Evolutionary conservation across 1,140 invertebrate species (phyloP).

Genomic region (Akabosia matsudoensis): DNA sequence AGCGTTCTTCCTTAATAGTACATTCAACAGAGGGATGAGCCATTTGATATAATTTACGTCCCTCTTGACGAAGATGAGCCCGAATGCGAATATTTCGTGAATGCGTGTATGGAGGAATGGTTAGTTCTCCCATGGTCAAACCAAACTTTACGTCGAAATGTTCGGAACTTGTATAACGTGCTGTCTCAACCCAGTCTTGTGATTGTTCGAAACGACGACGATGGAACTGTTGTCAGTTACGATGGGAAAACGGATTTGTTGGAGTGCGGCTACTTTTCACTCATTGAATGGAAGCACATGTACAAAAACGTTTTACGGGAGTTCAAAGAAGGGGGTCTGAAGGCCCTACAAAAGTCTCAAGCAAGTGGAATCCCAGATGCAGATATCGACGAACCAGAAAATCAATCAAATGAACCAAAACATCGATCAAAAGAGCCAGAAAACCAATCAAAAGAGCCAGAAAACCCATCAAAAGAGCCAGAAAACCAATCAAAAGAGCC

Average conservation of each 20-base stretch:
- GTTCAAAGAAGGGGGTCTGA: not conserved
- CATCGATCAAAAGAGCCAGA: not conserved
- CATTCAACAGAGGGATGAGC: not conserved
- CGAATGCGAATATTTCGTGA: conserved; percentile 21
- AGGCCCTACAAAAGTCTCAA: not conserved
- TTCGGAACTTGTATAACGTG: conserved; percentile 22
- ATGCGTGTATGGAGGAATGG: conserved; percentile 19
- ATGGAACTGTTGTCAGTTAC: conserved; percentile 2
- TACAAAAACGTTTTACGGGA: conserved; percentile 12
- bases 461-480: too few species aligned
- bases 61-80: conserved; percentile 13
- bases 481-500: not conserved
- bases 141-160: conserved; percentile 3
- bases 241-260: conserved; percentile 9
- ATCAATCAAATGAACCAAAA: not conserved
- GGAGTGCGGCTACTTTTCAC: conserved; percentile 8
- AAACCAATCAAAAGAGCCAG: not conserved
- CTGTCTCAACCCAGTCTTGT: not conserved
- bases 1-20: not conserved
- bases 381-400: too few species aligned
- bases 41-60: conserved; percentile 4
- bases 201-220: not conserved
- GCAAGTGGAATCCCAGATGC: not conserved
- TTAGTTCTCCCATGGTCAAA: conserved; percentile 1
- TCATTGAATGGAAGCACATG: not conserved